Percentiles rank a stretch among this genome's conserved stretches.
Conservation (phyloP, 2,888 invertebrate species). For the Phyto melanocephala region DNA sequence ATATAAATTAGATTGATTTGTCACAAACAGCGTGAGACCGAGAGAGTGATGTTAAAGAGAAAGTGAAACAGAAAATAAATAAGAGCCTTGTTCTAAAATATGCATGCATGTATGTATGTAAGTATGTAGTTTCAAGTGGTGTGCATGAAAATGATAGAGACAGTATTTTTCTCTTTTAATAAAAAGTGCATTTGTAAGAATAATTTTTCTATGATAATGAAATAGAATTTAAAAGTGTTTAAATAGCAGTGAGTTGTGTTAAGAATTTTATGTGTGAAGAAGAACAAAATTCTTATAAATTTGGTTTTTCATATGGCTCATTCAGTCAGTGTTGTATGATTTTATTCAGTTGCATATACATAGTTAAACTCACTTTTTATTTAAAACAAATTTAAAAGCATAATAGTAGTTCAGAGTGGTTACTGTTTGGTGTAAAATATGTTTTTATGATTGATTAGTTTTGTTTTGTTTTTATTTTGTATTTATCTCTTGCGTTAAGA, state of each 20-base stretch:
- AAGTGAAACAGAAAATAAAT: neutral
- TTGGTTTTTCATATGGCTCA: conserved; percentile 68
- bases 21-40: neutral
- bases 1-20: neutral
- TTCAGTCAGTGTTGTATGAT: conserved; percentile 70
- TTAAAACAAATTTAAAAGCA: neutral
- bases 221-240: conserved; percentile 5
- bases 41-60: neutral
- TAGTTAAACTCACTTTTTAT: conserved; percentile 38
- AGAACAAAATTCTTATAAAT: conserved; percentile 17
- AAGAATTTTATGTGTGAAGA: conserved; percentile 16
- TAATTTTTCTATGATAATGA: too few relatives aligned
- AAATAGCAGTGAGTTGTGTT: conserved; percentile 45
- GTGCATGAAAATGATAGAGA: too few relatives aligned
- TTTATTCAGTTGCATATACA: conserved; percentile 7
- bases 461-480: conserved; percentile 40
- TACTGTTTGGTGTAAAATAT: neutral
- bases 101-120: too few relatives aligned
- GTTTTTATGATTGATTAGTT: neutral
- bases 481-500: conserved; percentile 22
- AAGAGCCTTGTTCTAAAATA: neutral
- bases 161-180: too few relatives aligned
- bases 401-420: neutral
- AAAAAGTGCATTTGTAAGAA: too few relatives aligned
- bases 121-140: too few relatives aligned